Conservation (phyloP, 2,888 invertebrate species). For the Drosophila prolongata region DNA sequence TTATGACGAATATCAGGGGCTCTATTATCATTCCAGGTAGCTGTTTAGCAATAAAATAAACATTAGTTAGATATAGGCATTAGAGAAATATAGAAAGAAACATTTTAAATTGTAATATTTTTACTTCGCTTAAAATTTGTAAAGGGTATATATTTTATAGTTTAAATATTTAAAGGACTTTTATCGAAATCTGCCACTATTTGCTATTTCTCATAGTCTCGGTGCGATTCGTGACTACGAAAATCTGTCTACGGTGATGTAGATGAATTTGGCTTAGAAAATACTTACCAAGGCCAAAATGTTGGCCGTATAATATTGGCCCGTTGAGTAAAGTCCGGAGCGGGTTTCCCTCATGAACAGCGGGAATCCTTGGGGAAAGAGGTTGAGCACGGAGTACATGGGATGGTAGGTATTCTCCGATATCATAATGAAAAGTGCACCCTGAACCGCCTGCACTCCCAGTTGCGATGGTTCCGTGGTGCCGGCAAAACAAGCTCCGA, state of each 20-base stretch:
- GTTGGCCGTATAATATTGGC: constrained; percentile 92
- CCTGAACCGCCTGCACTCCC: constrained; percentile 95
- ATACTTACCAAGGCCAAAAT: constrained; percentile 90
- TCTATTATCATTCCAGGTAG: constrained; percentile 93
- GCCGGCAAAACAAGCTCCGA: constrained; percentile 94
- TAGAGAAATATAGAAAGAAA: neutral
- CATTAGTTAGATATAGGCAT: neutral
- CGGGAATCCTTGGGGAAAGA: constrained; percentile 92
- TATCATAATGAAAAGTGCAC: constrained; percentile 93
- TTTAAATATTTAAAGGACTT: too few species aligned
- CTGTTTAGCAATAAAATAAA: constrained; percentile 84
- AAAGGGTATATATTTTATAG: too few species aligned
- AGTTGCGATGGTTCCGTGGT: constrained; percentile 89
- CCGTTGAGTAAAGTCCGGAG: constrained; percentile 92
- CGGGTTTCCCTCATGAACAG: constrained; percentile 92
- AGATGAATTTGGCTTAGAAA: too few species aligned
- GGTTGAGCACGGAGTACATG: constrained; percentile 94
- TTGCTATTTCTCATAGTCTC: too few species aligned
- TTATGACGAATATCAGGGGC: constrained; percentile 91
- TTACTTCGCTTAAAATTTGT: too few species aligned
- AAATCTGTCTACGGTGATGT: too few species aligned
- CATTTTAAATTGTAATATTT: too few species aligned
- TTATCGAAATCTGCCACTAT: too few species aligned
- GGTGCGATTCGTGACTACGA: too few species aligned
- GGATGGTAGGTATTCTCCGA: constrained; percentile 96